phyloP scores from a whole-genome alignment of 2,888 invertebrate species.

The Idaea biselata region DNA sequence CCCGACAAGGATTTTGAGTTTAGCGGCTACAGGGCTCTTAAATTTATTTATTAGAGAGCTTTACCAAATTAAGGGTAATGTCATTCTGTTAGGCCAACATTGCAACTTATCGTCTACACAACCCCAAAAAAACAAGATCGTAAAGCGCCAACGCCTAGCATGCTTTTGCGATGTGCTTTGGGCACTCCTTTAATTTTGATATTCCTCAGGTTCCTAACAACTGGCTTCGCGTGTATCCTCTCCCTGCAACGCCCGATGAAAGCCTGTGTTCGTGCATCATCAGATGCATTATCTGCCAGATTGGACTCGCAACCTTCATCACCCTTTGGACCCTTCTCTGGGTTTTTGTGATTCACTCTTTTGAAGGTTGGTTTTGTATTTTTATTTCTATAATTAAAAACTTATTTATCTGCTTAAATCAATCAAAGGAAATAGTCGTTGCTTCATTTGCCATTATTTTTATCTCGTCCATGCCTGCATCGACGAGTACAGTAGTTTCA shows the following conservation, averaged over 20 bases:
- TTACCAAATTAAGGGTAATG: too few species aligned
- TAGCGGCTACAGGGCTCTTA: too few species aligned
- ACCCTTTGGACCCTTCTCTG: constrained; percentile 83
- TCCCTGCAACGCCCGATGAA: constrained; percentile 57
- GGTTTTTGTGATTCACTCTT: constrained; percentile 82
- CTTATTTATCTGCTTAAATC: not conserved
- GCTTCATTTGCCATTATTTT: too few species aligned
- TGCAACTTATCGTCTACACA: too few species aligned
- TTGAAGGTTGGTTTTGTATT: constrained; percentile 81
- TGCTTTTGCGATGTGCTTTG: too few species aligned
- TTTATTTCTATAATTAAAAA: not conserved
- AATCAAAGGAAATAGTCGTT: not conserved
- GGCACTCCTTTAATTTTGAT: not conserved
- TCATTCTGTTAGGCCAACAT: too few species aligned
- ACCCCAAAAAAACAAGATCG: too few species aligned
- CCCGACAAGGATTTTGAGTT: too few species aligned
- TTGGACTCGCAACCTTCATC: constrained; percentile 81
- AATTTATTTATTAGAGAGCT: too few species aligned
- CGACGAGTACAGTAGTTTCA: too few species aligned
- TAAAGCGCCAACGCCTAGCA: too few species aligned
- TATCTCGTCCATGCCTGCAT: too few species aligned
- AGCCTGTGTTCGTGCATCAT: constrained; percentile 57
- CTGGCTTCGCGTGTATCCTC: constrained; percentile 81
- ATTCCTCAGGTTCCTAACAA: constrained; percentile 43
- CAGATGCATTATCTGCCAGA: constrained; percentile 78